Percentiles rank a stretch among this genome's conserved stretches.
Evolutionary conservation across 2,113 vertebrate genomes (phyloP).

Genomic region (Carassius auratus): DNA sequence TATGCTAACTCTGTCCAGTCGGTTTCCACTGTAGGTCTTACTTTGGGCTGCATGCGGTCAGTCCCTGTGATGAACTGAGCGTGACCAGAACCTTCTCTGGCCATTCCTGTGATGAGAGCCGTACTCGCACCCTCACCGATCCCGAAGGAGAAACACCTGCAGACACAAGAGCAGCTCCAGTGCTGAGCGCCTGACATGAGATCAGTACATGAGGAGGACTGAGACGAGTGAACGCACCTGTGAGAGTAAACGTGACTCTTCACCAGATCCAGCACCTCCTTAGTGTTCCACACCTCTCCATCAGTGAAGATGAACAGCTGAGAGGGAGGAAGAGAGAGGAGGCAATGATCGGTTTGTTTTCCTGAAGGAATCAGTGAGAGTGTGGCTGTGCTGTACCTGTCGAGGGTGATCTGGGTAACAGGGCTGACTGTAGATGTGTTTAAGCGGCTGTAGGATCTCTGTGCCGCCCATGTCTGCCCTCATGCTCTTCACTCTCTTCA

Average conservation of each 20-base stretch:
- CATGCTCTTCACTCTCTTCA: slow-evolving; percentile 71
- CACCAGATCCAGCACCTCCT: neutral
- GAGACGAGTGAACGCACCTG: too few species aligned
- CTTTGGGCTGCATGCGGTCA: slow-evolving; percentile 20
- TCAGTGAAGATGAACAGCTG: neutral
- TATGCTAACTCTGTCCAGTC: slow-evolving; percentile 63
- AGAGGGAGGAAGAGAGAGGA: neutral
- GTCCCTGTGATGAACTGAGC: slow-evolving; percentile 78
- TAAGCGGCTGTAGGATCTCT: slow-evolving; percentile 77
- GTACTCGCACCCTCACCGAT: slow-evolving; percentile 84
- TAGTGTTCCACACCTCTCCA: neutral
- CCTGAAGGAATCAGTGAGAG: too few species aligned
- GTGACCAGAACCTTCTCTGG: slow-evolving; percentile 74
- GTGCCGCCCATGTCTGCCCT: slow-evolving; percentile 77
- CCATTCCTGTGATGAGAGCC: slow-evolving; percentile 80
- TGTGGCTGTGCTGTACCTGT: slow-evolving; percentile 71
- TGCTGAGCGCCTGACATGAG: neutral
- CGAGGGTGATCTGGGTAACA: slow-evolving; percentile 65
- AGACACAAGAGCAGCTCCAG: neutral
- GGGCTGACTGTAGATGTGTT: slow-evolving; percentile 74
- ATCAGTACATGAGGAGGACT: neutral
- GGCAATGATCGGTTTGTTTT: too few species aligned
- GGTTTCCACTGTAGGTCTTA: slow-evolving; percentile 51
- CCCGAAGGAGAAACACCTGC: slow-evolving; percentile 78
- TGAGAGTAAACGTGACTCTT: too few species aligned